A percentile compares a stretch with the other conserved stretches of the same genome.
phyloP scores from a whole-genome alignment of 2,797 vertebrate species.

The Enteromius anoplus region DNA sequence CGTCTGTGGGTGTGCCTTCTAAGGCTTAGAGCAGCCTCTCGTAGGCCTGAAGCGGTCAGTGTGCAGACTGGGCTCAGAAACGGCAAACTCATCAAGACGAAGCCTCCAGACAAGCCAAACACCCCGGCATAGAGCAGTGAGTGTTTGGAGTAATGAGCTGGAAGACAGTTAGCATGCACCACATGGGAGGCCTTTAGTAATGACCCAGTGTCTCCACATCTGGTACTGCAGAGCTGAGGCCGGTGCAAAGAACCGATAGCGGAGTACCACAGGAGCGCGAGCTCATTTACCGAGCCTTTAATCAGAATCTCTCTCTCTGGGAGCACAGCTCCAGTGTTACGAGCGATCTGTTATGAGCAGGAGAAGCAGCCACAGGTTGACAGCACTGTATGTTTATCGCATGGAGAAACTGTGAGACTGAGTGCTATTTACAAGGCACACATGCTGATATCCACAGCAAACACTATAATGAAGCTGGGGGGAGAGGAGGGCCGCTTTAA shows the following conservation, averaged over 20 bases:
- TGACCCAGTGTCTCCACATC: conserved; percentile 49
- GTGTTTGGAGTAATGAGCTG: conserved; percentile 47
- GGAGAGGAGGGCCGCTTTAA: conserved; percentile 1
- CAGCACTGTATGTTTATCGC: conserved; percentile 66
- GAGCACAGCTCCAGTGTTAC: conserved; percentile 10
- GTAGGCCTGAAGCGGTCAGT: conserved; percentile 23
- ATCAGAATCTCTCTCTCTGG: conserved; percentile 25
- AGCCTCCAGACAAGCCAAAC: not conserved
- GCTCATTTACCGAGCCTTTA: conserved; percentile 14
- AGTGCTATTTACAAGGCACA: conserved; percentile 57
- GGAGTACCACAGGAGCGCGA: conserved; percentile 1
- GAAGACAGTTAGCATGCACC: conserved; percentile 26
- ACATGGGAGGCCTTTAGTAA: conserved; percentile 34
- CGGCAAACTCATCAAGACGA: conserved; percentile 19
- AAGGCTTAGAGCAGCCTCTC: not conserved
- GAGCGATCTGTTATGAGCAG: conserved; percentile 24
- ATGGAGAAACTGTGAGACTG: conserved; percentile 56
- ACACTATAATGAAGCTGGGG: conserved; percentile 17
- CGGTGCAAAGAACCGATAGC: conserved; percentile 8
- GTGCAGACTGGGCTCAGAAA: conserved; percentile 28
- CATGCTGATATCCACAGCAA: conserved; percentile 20
- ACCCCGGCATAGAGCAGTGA: conserved; percentile 18
- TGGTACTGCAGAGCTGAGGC: conserved; percentile 39
- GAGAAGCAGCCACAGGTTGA: conserved; percentile 33
- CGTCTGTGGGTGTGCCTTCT: not conserved